These are phyloP conservation scores for Bruchidius siliquastri DNA, from an alignment of 2,888 invertebrate genomes.

Conservation along the genomic window DNA sequence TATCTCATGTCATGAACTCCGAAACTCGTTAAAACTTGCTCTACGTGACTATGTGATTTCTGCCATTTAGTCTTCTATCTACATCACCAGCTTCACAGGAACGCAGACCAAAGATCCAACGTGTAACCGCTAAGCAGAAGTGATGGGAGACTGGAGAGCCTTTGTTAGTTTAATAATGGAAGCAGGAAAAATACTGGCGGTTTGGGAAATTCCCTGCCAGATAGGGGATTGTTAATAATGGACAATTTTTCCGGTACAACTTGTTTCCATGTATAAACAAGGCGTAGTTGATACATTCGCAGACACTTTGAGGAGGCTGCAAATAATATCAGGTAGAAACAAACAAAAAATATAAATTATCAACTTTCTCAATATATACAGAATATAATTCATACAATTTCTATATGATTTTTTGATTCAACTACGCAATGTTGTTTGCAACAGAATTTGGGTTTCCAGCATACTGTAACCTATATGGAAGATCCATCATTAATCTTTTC, in stretches of 20 bases:
- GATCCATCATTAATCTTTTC: too few relatives aligned
- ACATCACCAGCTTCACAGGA: not conserved
- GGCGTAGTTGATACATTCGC: not conserved
- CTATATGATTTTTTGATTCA: too few relatives aligned
- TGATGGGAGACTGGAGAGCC: not conserved
- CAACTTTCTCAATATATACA: too few relatives aligned
- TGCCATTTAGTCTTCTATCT: not conserved
- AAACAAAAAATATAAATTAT: too few relatives aligned
- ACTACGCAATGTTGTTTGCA: too few relatives aligned
- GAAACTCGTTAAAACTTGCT: too few relatives aligned
- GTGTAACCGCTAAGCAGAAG: not conserved
- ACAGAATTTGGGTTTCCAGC: too few relatives aligned
- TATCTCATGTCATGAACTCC: too few relatives aligned
- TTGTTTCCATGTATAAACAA: not conserved
- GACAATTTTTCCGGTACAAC: not conserved
- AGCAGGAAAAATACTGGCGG: not conserved
- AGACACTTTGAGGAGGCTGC: not conserved
- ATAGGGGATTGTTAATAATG: not conserved
- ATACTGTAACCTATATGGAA: too few relatives aligned
- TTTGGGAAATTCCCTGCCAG: not conserved
- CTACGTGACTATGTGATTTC: too few relatives aligned
- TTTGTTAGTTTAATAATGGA: not conserved
- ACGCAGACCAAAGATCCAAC: not conserved
- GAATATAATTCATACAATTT: too few relatives aligned
- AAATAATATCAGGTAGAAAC: not conserved